These are phyloP conservation scores for Pycnonotus jocosus DNA, from an alignment of 2,113 vertebrate genomes.

Conservation along the genomic window DNA sequence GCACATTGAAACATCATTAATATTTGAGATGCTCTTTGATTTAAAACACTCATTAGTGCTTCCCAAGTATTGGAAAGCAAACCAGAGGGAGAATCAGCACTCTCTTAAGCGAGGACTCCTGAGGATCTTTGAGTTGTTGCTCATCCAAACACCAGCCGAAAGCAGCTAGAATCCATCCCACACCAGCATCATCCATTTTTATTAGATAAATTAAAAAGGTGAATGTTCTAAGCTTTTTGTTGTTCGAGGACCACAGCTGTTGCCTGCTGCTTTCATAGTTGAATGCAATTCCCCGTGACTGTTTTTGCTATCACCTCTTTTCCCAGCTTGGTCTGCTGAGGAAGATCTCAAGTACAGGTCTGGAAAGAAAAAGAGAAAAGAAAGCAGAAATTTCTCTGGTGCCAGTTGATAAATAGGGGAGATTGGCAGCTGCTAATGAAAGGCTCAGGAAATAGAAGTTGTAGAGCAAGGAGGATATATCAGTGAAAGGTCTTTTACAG, in stretches of 20 bases:
- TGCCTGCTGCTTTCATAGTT: background rate
- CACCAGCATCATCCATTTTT: background rate
- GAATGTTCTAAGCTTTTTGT: slow-evolving; percentile 12
- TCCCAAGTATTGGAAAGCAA: slow-evolving; percentile 63
- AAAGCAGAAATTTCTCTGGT: background rate
- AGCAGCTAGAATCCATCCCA: slow-evolving; percentile 5
- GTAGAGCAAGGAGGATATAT: background rate
- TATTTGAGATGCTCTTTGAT: slow-evolving; percentile 58
- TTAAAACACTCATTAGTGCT: slow-evolving; percentile 63
- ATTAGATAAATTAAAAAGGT: slow-evolving; percentile 48
- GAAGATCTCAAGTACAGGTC: background rate
- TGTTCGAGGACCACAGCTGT: slow-evolving; percentile 21
- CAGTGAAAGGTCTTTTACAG: background rate
- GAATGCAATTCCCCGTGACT: background rate
- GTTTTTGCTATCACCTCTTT: background rate
- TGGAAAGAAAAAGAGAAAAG: background rate
- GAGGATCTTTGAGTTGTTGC: slow-evolving; percentile 38
- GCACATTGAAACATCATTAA: slow-evolving; percentile 44
- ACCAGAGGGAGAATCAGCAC: slow-evolving; percentile 34
- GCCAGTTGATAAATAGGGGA: background rate
- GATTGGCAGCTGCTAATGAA: background rate
- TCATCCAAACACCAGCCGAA: slow-evolving; percentile 2
- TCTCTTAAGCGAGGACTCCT: slow-evolving; percentile 16
- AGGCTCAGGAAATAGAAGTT: background rate
- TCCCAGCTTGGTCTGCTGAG: background rate